Percentiles rank a stretch among this genome's conserved stretches.
phyloP scores from a whole-genome alignment of 2,888 invertebrate genomes.

The Cyclophora albipunctata region DNA sequence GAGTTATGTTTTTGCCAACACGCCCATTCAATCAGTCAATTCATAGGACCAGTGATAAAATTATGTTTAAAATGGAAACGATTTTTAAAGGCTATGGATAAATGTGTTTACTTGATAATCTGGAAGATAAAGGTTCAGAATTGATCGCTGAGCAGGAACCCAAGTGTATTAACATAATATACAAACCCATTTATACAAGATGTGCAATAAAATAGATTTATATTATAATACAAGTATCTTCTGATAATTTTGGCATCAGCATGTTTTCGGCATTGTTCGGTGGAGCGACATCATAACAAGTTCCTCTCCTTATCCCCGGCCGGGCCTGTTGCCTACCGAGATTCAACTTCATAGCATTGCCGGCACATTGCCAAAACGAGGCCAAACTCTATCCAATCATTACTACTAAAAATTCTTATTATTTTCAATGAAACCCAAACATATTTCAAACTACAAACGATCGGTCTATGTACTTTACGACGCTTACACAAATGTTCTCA shows the following conservation, averaged over 20 bases:
- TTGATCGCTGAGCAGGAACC: too few relatives aligned
- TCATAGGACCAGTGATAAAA: too few relatives aligned
- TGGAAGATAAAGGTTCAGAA: too few relatives aligned
- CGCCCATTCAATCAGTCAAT: too few relatives aligned
- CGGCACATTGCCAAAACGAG: constrained; percentile 47
- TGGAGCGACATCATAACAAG: constrained; percentile 32
- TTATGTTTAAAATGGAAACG: too few relatives aligned
- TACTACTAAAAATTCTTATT: constrained; percentile 45
- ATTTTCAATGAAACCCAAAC: constrained; percentile 21
- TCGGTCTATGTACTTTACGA: constrained; percentile 19
- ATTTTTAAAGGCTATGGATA: too few relatives aligned
- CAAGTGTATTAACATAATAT: too few relatives aligned
- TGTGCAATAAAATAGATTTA: too few relatives aligned
- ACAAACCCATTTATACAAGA: too few relatives aligned
- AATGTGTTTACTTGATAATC: too few relatives aligned
- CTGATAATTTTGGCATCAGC: constrained; percentile 12
- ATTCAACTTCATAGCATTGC: constrained; percentile 52
- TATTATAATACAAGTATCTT: too few relatives aligned
- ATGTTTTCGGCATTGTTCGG: constrained; percentile 31
- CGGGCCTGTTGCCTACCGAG: constrained; percentile 43
- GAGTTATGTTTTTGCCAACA: constrained; percentile 19
- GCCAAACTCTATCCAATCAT: constrained; percentile 34
- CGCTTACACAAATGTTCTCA: constrained; percentile 28
- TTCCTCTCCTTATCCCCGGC: constrained; percentile 36
- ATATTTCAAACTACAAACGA: constrained; percentile 12